Percentiles rank a stretch among this genome's conserved stretches.
Conservation (phyloP, 2,797 vertebrate species). For the Taeniopygia guttata region DNA sequence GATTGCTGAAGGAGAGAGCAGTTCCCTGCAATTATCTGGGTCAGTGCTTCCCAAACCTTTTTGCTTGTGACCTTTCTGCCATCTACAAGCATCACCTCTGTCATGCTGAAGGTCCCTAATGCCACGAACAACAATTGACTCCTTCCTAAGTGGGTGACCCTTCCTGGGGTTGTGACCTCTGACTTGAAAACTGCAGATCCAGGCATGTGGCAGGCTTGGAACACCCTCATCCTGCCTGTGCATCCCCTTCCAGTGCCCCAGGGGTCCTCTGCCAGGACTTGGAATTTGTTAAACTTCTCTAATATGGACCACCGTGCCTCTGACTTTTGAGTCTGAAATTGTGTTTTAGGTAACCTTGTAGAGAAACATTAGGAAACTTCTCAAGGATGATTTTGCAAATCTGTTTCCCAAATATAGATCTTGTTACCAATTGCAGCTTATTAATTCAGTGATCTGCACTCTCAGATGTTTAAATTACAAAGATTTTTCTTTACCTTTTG, state of each 20-base stretch:
- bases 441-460: background rate
- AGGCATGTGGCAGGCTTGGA: background rate
- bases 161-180: background rate
- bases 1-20: background rate
- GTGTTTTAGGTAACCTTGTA: background rate
- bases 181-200: background rate
- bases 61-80: background rate
- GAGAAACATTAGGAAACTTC: background rate
- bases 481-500: background rate
- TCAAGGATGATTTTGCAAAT: background rate
- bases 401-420: background rate
- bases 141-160: slow-evolving; percentile 27
- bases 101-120: background rate
- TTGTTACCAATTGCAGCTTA: background rate
- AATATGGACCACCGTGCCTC: background rate
- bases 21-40: slow-evolving; percentile 28
- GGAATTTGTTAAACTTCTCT: background rate
- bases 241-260: background rate
- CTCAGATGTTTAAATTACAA: background rate
- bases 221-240: background rate
- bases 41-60: slow-evolving; percentile 17
- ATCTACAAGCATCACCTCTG: slow-evolving; percentile 30
- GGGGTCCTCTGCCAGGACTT: background rate
- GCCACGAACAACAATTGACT: slow-evolving; percentile 11
- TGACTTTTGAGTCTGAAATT: background rate